Evolutionary conservation across 2,797 vertebrate species (phyloP), one percentile per base, ranked within the genome.

Genomic region (Pantherophis vulpinus): DNA sequence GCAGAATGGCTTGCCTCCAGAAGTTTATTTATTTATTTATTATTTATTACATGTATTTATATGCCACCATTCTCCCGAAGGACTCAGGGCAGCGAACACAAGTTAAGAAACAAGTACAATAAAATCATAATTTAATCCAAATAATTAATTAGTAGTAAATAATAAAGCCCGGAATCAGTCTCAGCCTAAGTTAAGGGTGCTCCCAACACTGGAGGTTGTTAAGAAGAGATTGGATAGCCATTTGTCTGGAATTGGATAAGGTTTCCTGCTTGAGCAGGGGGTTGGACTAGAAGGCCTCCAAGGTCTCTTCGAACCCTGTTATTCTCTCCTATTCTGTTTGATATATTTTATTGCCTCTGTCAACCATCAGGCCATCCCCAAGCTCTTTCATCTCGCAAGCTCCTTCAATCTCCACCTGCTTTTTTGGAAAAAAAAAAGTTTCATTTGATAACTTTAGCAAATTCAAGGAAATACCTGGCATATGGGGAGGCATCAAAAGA

Each of bases 401-500:
- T 79, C 32, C 70, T 42, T 37, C 32, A 79, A 20, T 20, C 16
- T 20, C 32, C 70, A 42, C 32, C 32, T 1, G 18, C 37, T 79
- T 79, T 3, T 13, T 42, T 9, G 27, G 59, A 3, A n/a, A 51
- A 7, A 51, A 7, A 63, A 29, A 37, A 37, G 60, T 88, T 29
- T 23, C 27, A 87, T n/a, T 87, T 87, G 51, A 55, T 63, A n/a
- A 70, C 29, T 32, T 90, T 6, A 13, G n/a, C 51, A 87, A 56
- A 32, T 32, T 88, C 51, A 42, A 37, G 14, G 37, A 58, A 56
- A 29, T 87, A 13, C 37, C 47, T 42, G 93, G 95, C 94, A 95
- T 55, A 70, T 95, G 93, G 89, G 66, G 94, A 16, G 93, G 92
- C 56, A 91, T 86, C 95, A 95, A 0, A 93, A 55, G 93, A 94